Evolutionary conservation across 2,888 invertebrate species (phyloP).

Genomic region (Apodemia mormo): DNA sequence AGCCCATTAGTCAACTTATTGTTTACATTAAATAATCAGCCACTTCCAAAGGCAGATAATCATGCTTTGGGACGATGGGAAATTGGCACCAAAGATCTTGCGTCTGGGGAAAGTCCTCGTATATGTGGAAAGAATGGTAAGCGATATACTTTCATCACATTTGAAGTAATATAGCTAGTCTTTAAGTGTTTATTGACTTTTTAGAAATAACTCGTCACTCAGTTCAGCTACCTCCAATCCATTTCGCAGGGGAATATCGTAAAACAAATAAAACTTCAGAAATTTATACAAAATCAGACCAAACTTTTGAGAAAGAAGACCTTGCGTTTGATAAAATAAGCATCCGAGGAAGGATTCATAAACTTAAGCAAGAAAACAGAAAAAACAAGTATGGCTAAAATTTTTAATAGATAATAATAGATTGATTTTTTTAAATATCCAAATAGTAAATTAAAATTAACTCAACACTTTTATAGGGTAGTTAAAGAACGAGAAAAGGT

Average conservation of each 20-base stretch:
- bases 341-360: constrained; percentile 61
- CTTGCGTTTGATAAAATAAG: constrained; percentile 47
- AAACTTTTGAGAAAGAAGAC: constrained; percentile 16
- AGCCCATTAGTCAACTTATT: constrained; percentile 55
- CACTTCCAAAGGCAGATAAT: constrained; percentile 42
- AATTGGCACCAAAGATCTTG: constrained; percentile 50
- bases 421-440: too few species aligned
- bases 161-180: background rate
- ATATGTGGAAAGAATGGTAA: constrained; percentile 55
- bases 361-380: constrained; percentile 53
- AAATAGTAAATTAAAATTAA: too few species aligned
- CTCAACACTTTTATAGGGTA: too few species aligned
- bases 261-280: constrained; percentile 31
- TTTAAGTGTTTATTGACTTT: constrained; percentile 18
- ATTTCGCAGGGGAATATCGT: constrained; percentile 47
- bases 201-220: constrained; percentile 39
- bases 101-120: constrained; percentile 59
- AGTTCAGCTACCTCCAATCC: constrained; percentile 60
- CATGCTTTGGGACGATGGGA: constrained; percentile 52
- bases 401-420: too few species aligned
- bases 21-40: constrained; percentile 48
- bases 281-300: background rate
- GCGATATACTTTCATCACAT: constrained; percentile 22
- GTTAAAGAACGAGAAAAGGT: too few species aligned
- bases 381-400: constrained; percentile 28